phyloP scores from a whole-genome alignment of 2,888 invertebrate species.

The Drosophila nigricruria region DNA sequence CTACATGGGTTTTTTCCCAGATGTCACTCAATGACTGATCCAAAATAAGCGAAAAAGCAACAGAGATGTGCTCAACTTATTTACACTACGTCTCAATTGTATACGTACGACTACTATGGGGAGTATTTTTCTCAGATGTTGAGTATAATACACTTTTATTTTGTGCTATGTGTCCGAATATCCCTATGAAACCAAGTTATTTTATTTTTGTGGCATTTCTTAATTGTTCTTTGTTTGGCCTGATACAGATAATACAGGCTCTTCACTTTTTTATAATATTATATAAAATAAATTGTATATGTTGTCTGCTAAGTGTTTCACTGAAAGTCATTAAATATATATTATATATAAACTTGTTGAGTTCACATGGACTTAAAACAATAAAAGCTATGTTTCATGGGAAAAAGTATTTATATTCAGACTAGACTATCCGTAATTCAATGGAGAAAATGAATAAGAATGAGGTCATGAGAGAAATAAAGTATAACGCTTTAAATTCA shows the following conservation, averaged over 20 bases:
- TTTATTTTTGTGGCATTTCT: not conserved
- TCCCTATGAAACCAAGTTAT: too few species aligned
- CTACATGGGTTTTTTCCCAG: constrained; percentile 23
- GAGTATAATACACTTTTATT: not conserved
- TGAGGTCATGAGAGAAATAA: not conserved
- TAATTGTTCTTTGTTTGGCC: not conserved
- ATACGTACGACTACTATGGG: not conserved
- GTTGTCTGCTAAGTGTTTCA: not conserved
- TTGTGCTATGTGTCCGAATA: not conserved
- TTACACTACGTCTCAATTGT: not conserved
- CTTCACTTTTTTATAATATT: too few species aligned
- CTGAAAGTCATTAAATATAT: not conserved
- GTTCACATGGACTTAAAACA: not conserved
- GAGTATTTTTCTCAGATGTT: not conserved
- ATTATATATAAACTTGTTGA: not conserved
- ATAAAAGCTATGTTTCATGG: not conserved
- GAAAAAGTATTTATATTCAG: not conserved
- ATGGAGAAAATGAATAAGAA: not conserved
- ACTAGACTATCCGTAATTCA: not conserved
- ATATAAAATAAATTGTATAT: too few species aligned
- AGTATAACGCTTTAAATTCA: not conserved
- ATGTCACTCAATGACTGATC: not conserved
- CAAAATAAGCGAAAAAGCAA: constrained; percentile 15
- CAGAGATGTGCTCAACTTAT: not conserved
- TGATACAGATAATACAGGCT: not conserved